These are phyloP conservation scores for Mungos mungo DNA, from an alignment of 2,113 vertebrate genomes.

Conservation along the genomic window DNA sequence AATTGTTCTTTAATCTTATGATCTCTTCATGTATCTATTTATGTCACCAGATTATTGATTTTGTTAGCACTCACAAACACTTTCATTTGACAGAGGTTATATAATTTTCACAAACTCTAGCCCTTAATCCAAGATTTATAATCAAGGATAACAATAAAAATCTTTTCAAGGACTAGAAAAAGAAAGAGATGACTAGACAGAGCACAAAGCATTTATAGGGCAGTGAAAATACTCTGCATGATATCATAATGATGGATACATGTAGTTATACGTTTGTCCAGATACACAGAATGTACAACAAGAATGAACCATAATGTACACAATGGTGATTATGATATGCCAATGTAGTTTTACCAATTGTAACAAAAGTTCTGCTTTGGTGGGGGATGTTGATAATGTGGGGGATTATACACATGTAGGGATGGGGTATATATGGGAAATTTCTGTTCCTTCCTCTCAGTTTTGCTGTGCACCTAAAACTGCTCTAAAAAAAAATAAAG, in stretches of 20 bases:
- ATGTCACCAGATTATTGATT: background rate
- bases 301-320: background rate
- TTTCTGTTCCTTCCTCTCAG: background rate
- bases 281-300: background rate
- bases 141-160: constrained; percentile 16
- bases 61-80: background rate
- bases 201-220: background rate
- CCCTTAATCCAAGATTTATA: background rate
- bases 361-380: background rate
- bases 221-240: background rate
- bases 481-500: background rate
- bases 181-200: background rate
- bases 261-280: background rate
- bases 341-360: background rate
- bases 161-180: background rate
- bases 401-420: background rate
- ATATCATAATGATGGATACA: background rate
- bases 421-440: background rate
- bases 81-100: background rate
- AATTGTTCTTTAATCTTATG: background rate
- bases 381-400: background rate
- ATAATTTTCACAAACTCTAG: background rate
- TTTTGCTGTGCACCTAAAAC: background rate
- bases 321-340: background rate
- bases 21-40: background rate